These are phyloP conservation scores for Platyura marginata DNA, from an alignment of 1,140 invertebrate species.

Conservation along the genomic window DNA sequence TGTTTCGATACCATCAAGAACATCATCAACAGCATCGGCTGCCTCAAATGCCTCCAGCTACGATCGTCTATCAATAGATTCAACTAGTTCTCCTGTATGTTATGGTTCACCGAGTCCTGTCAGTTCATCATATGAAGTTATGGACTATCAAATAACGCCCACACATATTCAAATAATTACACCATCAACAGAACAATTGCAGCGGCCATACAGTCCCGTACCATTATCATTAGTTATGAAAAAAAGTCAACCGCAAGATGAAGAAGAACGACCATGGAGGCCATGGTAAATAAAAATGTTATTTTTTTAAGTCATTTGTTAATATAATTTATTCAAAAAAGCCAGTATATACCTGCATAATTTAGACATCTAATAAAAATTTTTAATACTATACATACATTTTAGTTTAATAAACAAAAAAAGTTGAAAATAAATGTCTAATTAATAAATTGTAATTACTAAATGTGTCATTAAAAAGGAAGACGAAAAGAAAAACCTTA, in stretches of 20 bases:
- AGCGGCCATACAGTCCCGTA: slow-evolving; percentile 29
- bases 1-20: slow-evolving; percentile 49
- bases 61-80: slow-evolving; percentile 23
- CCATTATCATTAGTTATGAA: slow-evolving; percentile 53
- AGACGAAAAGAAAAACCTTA: no score
- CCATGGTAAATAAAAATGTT: slow-evolving; percentile 41
- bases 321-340: no score
- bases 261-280: slow-evolving; percentile 40
- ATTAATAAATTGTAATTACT: no score
- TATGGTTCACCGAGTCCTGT: slow-evolving; percentile 21
- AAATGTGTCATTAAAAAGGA: no score
- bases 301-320: no score
- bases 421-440: no score
- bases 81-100: slow-evolving; percentile 21
- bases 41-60: slow-evolving; percentile 31
- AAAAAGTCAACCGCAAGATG: slow-evolving; percentile 28
- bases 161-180: slow-evolving; percentile 23
- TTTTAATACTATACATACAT: no score
- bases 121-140: slow-evolving; percentile 20
- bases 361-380: no score
- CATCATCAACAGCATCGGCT: slow-evolving; percentile 44
- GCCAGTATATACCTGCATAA: no score
- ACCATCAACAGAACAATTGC: slow-evolving; percentile 8
- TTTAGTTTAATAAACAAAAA: no score
- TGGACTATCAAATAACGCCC: slow-evolving; percentile 23